Conservation (phyloP, 2,797 vertebrate species). For the Anabacerthia variegaticeps region DNA sequence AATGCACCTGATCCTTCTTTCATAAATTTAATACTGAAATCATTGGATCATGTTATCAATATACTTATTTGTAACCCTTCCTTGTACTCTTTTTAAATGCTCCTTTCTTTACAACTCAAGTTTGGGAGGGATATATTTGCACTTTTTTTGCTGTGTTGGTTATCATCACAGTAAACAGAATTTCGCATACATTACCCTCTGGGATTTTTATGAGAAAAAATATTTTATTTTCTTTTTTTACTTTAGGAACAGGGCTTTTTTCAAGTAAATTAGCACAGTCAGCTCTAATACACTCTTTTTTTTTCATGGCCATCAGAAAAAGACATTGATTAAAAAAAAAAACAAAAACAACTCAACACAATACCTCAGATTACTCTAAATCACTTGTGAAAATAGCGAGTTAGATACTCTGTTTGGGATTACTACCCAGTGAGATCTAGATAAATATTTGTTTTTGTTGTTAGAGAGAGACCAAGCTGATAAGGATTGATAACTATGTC, state of each 20-base stretch:
- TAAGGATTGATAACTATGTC: slow-evolving; percentile 21
- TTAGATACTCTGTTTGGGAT: neutral
- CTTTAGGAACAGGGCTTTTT: accelerated
- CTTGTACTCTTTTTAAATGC: neutral
- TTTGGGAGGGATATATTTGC: neutral
- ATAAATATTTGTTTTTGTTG: slow-evolving; percentile 24
- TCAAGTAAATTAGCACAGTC: neutral
- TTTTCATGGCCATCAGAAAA: neutral
- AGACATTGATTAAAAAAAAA: neutral
- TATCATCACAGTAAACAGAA: neutral
- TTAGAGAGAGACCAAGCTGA: neutral
- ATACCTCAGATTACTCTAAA: neutral
- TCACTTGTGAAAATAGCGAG: neutral
- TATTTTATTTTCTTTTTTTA: neutral
- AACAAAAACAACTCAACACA: neutral
- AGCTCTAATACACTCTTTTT: neutral
- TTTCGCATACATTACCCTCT: accelerated
- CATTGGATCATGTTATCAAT: neutral
- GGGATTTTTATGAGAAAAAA: neutral
- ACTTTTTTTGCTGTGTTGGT: neutral
- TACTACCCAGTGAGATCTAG: neutral
- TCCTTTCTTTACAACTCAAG: neutral
- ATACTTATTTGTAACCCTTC: neutral
- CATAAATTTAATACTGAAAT: neutral
- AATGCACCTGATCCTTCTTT: neutral